A percentile compares a stretch with the other conserved stretches of the same genome.
These are phyloP conservation scores for Sussaba pulchella DNA, from an alignment of 2,888 invertebrate species.

Conservation along the genomic window DNA sequence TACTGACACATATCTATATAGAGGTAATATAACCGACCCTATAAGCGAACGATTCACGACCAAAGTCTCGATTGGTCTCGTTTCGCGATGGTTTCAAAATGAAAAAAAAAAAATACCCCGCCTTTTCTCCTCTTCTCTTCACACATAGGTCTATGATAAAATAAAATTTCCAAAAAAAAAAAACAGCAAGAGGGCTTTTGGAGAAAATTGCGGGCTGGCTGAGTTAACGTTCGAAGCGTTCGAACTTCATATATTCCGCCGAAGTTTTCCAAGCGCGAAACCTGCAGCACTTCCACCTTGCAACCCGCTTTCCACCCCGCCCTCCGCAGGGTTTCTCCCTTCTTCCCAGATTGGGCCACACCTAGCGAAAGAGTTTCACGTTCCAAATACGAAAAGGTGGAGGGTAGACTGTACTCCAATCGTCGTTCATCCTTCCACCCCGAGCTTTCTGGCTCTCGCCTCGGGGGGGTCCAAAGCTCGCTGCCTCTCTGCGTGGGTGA, in stretches of 20 bases:
- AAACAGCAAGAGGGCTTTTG: neutral
- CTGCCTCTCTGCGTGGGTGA: conserved; percentile 28
- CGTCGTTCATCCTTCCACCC: conserved; percentile 49
- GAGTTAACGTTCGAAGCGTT: conserved; percentile 42
- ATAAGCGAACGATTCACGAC: conserved; percentile 53
- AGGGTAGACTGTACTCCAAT: conserved; percentile 38
- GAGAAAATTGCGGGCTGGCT: conserved; percentile 2
- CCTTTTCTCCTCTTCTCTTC: no score
- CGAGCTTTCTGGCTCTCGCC: conserved; percentile 49
- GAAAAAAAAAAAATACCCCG: neutral
- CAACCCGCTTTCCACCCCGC: conserved; percentile 43
- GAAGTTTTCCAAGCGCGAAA: conserved; percentile 64
- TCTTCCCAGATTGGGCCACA: neutral
- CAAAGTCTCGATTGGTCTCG: conserved; percentile 61
- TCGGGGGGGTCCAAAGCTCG: conserved; percentile 46
- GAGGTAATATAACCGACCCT: conserved; percentile 31
- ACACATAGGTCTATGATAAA: conserved; percentile 13
- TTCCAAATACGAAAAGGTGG: conserved; percentile 63
- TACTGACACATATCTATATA: no score
- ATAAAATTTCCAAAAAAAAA: conserved; percentile 43
- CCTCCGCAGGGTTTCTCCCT: neutral
- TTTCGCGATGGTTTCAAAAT: conserved; percentile 32
- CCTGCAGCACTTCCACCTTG: no score
- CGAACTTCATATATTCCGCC: conserved; percentile 68
- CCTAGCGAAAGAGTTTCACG: conserved; percentile 66